Evolutionary conservation across 2,113 vertebrate genomes (phyloP), one percentile per base, ranked within the genome.

Genomic region (Phasianus colchicus): DNA sequence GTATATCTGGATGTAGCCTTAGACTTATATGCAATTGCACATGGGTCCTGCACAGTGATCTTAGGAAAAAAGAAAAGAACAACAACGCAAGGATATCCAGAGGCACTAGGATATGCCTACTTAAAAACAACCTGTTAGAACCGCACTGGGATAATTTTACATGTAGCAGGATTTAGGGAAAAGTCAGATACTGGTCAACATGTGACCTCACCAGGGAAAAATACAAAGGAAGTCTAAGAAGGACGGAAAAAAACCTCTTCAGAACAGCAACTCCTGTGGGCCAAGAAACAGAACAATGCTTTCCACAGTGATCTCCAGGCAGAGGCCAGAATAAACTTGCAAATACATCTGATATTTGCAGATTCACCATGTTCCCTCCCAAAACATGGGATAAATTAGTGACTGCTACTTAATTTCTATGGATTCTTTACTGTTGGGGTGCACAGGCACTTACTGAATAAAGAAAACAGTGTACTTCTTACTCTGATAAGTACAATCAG

Each of bases 351-450:
- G 19, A 5, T 50, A 71, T 40, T 85, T 85, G 36, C 15, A 84
- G 79, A 88, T 84, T 27, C 18, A 73, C 25, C 13, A 22, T 43
- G 15, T 45, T 73, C 0, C 0, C 20, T 72, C 29, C 12, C 1
- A 3, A 84, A 74, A 42, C 0, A 0, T 10, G 19, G 15, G 22
- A 75, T 9, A 79, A 89, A 72, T 32, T 0, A 79, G 27, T 17
- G 66, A 48, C 34, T 50, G 63, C 40, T 64, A 10, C 11, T 47
- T 50, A 65, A 64, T 93, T 82, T 70, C 48, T 48, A 10, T 6
- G 7, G 22, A 42, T 9, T 36, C 8, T 70, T 74, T 92, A 38
- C 22, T 80, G 32, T 29, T 83, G 34, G 11, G 8, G 25, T 58
- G 36, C 47, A 71, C 12, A 83, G 11, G 20, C 9, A 38, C 29